Percentiles rank a stretch among this genome's conserved stretches.
These are phyloP conservation scores for Acronicta aceris DNA, from an alignment of 2,888 invertebrate species.

Conservation along the genomic window DNA sequence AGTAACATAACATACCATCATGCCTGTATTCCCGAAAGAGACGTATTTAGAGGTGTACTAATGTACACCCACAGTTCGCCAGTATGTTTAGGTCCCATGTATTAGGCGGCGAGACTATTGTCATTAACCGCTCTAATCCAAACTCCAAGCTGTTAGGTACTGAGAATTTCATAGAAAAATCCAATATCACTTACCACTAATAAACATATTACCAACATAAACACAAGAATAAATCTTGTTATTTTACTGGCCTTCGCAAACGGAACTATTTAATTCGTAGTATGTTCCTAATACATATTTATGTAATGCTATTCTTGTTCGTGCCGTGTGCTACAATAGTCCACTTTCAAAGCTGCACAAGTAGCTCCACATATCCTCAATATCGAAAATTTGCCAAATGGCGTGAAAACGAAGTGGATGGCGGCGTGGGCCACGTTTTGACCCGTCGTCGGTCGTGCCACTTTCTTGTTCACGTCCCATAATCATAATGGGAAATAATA, in stretches of 20 bases:
- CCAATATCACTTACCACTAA: no score
- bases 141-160: no score
- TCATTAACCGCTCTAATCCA: no score
- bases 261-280: conserved; percentile 21
- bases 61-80: no score
- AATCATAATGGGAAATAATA: conserved; percentile 83
- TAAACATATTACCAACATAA: not conserved
- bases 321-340: conserved; percentile 3
- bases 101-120: no score
- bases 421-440: conserved; percentile 69
- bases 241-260: conserved; percentile 21
- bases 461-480: conserved; percentile 81
- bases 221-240: not conserved
- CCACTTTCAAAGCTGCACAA: not conserved
- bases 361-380: conserved; percentile 17
- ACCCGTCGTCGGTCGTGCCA: conserved; percentile 71
- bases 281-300: conserved; percentile 19
- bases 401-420: conserved; percentile 75
- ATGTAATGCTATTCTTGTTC: conserved; percentile 11
- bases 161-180: no score
- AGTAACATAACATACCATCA: no score
- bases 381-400: conserved; percentile 66
- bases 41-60: no score
- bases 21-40: no score
- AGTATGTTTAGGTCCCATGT: no score